Percentiles rank a stretch among this genome's conserved stretches.
Conservation (phyloP, 2,113 vertebrate genomes). For the Neomonachus schauinslandi region DNA sequence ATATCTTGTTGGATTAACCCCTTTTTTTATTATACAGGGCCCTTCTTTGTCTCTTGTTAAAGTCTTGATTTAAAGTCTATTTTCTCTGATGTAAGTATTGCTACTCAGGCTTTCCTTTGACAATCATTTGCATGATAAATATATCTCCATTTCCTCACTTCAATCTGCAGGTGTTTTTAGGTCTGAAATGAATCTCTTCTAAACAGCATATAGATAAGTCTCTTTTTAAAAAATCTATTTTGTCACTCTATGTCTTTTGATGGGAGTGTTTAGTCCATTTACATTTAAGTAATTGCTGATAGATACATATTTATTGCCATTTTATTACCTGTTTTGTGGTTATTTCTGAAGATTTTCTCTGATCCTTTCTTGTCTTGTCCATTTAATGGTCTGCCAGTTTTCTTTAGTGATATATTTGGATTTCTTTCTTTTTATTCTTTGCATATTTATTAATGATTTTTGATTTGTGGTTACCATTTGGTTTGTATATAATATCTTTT, state of each 20-base stretch:
- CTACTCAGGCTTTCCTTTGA: neutral
- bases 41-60: neutral
- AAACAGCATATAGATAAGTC: neutral
- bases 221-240: neutral
- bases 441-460: neutral
- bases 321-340: neutral
- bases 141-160: neutral
- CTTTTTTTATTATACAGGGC: neutral
- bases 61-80: neutral
- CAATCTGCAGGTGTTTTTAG: neutral
- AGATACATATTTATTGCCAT: neutral
- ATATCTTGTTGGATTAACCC: neutral
- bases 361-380: neutral
- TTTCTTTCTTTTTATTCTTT: neutral
- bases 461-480: neutral
- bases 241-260: neutral
- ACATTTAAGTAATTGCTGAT: neutral
- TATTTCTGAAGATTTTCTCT: neutral
- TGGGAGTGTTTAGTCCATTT: neutral
- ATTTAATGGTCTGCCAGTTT: neutral
- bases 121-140: neutral
- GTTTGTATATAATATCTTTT: neutral
- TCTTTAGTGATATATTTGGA: neutral
- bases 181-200: neutral
- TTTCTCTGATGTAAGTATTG: neutral